Percentiles rank a stretch among this genome's conserved stretches.
phyloP scores from a whole-genome alignment of 2,888 invertebrate species.

The Liodrosophila aerea region DNA sequence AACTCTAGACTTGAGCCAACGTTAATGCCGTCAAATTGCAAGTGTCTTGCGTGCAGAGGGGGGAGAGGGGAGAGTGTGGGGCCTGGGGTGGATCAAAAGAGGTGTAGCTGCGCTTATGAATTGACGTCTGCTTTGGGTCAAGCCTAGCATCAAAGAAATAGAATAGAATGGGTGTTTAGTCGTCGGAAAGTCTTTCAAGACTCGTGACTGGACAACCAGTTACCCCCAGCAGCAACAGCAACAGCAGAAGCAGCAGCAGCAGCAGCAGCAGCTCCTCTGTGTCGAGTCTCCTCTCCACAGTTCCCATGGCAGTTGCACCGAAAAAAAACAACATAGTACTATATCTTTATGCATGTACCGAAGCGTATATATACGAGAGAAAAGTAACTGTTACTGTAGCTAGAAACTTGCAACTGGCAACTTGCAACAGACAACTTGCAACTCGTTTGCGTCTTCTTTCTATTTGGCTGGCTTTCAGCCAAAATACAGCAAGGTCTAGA shows the following conservation, averaged over 20 bases:
- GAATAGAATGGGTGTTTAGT: slow-evolving; percentile 43
- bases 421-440: slow-evolving; percentile 30
- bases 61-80: background rate
- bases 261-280: slow-evolving; percentile 23
- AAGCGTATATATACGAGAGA: slow-evolving; percentile 27
- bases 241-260: slow-evolving; percentile 32
- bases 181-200: slow-evolving; percentile 53
- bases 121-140: slow-evolving; percentile 55
- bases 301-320: slow-evolving; percentile 24
- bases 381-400: slow-evolving; percentile 74
- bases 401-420: slow-evolving; percentile 26
- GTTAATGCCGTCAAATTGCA: slow-evolving; percentile 66
- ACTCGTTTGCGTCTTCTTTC: slow-evolving; percentile 73
- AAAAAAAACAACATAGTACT: slow-evolving; percentile 44
- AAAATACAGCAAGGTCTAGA: slow-evolving; percentile 25
- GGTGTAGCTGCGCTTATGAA: slow-evolving; percentile 47
- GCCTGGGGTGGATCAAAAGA: background rate
- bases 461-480: slow-evolving; percentile 45
- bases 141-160: slow-evolving; percentile 41
- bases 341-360: slow-evolving; percentile 22
- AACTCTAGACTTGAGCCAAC: slow-evolving; percentile 14
- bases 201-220: slow-evolving; percentile 68
- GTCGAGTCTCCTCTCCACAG: slow-evolving; percentile 11
- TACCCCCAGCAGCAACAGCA: too few relatives aligned
- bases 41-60: slow-evolving; percentile 39